These are phyloP conservation scores for Microcebus jonahi DNA, from an alignment of 2,113 vertebrate species.

Conservation along the genomic window DNA sequence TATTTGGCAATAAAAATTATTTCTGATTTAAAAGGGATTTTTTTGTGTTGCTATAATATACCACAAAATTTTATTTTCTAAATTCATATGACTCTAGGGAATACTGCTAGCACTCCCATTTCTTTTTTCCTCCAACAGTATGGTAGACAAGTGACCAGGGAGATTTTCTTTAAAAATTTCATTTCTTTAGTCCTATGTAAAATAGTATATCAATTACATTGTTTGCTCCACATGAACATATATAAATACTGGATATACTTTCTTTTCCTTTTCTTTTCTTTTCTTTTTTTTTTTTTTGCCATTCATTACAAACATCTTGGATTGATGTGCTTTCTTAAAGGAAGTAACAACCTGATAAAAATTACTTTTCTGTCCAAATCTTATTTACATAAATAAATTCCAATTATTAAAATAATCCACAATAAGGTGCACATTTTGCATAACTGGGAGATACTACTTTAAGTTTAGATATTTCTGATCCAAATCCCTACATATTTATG, in stretches of 20 bases:
- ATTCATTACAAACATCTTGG: too few species aligned
- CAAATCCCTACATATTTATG: neutral
- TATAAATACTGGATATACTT: neutral
- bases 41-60: slow-evolving; percentile 21
- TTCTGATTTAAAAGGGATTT: neutral
- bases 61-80: neutral
- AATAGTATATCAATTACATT: neutral
- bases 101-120: neutral
- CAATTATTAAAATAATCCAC: neutral
- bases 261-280: neutral
- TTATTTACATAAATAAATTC: neutral
- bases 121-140: neutral
- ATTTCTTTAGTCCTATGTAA: neutral
- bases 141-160: neutral
- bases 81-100: neutral
- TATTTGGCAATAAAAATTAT: slow-evolving; percentile 62
- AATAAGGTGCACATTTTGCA: neutral
- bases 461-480: neutral
- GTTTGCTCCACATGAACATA: neutral
- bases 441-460: neutral
- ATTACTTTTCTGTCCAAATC: neutral
- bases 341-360: neutral
- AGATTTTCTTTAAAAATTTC: neutral
- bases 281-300: too few species aligned
- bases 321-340: neutral